Evolutionary conservation across 1,140 invertebrate genomes (phyloP).

Genomic region (Drosophila bocqueti): DNA sequence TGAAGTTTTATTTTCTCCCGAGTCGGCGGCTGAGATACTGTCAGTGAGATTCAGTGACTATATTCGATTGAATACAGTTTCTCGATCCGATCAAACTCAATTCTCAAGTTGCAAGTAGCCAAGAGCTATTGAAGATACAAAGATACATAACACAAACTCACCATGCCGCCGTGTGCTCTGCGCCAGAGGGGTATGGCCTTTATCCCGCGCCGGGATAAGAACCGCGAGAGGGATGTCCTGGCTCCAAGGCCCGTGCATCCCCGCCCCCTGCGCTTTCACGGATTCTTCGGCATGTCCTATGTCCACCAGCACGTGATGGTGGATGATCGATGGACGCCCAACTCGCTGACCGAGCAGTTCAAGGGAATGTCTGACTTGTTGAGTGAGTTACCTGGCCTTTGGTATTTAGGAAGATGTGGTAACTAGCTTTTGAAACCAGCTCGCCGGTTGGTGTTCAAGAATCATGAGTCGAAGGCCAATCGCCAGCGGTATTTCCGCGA

Average conservation of each 20-base stretch:
- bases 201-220: conserved; percentile 26
- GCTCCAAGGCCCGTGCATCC: conserved; percentile 78
- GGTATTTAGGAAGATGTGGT: too few relatives aligned
- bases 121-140: not conserved
- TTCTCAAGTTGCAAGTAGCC: not conserved
- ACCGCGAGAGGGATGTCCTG: conserved; percentile 51
- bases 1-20: conserved; percentile 10
- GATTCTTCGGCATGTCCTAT: conserved; percentile 73
- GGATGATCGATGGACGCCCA: conserved; percentile 75
- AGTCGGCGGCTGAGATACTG: not conserved
- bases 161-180: conserved; percentile 65
- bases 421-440: conserved; percentile 17
- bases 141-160: conserved; percentile 4
- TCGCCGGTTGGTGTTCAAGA: conserved; percentile 68
- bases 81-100: not conserved
- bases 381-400: conserved; percentile 46
- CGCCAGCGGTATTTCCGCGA: conserved; percentile 58
- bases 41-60: conserved; percentile 16
- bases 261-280: conserved; percentile 65
- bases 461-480: conserved; percentile 67
- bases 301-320: conserved; percentile 74
- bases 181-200: conserved; percentile 48
- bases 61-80: not conserved
- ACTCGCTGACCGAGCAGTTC: conserved; percentile 72
- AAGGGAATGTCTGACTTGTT: conserved; percentile 73